These are phyloP conservation scores for Platerodrilus igneus DNA, from an alignment of 2,888 invertebrate genomes.

Conservation along the genomic window DNA sequence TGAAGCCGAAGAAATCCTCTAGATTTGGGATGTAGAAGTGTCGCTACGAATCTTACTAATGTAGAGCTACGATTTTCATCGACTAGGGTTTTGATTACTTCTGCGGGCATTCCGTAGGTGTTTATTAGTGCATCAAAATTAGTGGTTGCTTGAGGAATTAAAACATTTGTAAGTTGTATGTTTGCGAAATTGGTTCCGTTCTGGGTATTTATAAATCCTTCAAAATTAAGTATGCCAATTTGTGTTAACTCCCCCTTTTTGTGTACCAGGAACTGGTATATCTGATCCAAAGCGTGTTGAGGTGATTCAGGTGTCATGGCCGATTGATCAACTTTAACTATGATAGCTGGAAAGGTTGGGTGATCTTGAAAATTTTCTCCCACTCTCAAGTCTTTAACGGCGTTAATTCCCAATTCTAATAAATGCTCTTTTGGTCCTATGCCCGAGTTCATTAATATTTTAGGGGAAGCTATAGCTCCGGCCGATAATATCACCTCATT, in stretches of 20 bases:
- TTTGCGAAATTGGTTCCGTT: constrained; percentile 47
- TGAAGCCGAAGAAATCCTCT: no score
- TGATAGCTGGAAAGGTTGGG: no score
- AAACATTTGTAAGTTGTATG: constrained; percentile 42
- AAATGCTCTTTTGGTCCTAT: constrained; percentile 56
- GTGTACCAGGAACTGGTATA: constrained; percentile 50
- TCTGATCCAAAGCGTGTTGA: constrained; percentile 29
- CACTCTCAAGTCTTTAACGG: constrained; percentile 58
- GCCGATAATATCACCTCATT: constrained; percentile 76
- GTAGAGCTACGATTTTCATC: no score
- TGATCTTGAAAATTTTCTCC: constrained; percentile 58
- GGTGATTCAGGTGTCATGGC: no score
- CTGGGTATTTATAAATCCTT: neutral
- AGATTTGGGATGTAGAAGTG: neutral
- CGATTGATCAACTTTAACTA: no score
- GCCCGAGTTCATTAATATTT: constrained; percentile 78
- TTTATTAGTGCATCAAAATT: no score
- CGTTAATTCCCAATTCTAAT: constrained; percentile 50
- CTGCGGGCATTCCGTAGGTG: no score
- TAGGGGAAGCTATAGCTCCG: constrained; percentile 79
- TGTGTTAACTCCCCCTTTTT: constrained; percentile 50
- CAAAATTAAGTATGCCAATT: constrained; percentile 25
- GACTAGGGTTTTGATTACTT: no score
- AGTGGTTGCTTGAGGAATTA: no score
- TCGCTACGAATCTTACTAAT: no score